These are phyloP conservation scores for Onchidella celtica DNA, from an alignment of 2,888 invertebrate genomes.

Conservation along the genomic window DNA sequence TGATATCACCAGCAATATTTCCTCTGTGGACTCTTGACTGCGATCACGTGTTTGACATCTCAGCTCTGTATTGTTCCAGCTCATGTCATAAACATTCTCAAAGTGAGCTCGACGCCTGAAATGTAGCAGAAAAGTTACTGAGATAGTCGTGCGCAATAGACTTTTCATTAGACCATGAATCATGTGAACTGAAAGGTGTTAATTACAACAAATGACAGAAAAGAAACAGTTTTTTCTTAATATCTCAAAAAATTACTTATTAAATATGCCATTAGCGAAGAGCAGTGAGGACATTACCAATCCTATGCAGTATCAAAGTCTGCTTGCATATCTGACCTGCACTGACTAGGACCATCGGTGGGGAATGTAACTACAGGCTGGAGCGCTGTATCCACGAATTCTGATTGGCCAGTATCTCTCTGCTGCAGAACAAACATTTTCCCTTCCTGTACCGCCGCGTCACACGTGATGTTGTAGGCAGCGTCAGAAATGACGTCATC, in stretches of 20 bases:
- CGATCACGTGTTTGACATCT: neutral
- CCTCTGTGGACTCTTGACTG: neutral
- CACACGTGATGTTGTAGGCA: neutral
- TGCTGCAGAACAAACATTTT: neutral
- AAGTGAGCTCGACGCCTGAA: neutral
- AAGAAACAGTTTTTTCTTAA: too few species aligned
- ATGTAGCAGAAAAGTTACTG: too few species aligned
- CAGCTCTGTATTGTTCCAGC: neutral
- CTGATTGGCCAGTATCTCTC: neutral
- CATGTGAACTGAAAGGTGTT: too few species aligned
- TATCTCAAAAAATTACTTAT: too few species aligned
- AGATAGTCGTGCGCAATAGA: too few species aligned
- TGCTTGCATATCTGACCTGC: neutral
- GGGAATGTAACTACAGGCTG: neutral
- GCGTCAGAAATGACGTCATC: neutral
- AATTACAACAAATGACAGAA: too few species aligned
- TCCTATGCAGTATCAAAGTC: too few species aligned
- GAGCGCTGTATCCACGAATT: neutral
- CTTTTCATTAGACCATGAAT: too few species aligned
- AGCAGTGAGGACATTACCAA: too few species aligned
- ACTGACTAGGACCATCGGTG: neutral
- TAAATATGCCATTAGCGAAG: too few species aligned
- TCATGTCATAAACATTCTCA: neutral
- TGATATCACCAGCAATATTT: neutral
- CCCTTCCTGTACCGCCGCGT: neutral